Percentiles rank a stretch among this genome's conserved stretches.
Conservation (phyloP, 2,797 vertebrate species). For the Pogoniulus pusillus region DNA sequence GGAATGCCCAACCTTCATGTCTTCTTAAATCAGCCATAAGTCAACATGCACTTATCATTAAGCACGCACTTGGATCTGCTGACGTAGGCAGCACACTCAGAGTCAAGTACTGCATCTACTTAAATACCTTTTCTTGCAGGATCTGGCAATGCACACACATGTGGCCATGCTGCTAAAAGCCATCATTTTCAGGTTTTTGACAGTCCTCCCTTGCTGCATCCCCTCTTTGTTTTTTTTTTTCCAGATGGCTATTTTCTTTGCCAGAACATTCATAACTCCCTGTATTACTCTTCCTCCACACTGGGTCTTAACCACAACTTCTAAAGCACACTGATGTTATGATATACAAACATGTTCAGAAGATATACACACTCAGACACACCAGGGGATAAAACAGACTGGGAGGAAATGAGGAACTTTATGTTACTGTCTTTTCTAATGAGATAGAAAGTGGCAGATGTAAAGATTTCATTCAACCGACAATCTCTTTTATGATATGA, state of each 20-base stretch:
- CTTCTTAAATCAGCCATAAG: background rate
- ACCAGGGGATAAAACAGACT: constrained; percentile 47
- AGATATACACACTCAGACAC: constrained; percentile 31
- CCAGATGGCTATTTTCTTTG: background rate
- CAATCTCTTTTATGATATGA: constrained; percentile 69
- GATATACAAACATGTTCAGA: constrained; percentile 15
- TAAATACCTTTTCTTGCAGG: background rate
- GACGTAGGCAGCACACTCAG: background rate
- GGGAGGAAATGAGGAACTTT: constrained; percentile 44
- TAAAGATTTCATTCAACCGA: constrained; percentile 67
- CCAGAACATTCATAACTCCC: background rate
- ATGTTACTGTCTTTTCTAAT: constrained; percentile 59
- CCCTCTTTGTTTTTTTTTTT: background rate
- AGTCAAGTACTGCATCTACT: rapidly evolving
- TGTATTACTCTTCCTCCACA: background rate
- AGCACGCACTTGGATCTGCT: background rate
- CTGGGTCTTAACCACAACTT: constrained; percentile 37
- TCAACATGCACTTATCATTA: background rate
- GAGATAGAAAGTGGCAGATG: constrained; percentile 63
- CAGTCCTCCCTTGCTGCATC: background rate
- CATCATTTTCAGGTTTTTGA: background rate
- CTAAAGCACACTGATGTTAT: background rate
- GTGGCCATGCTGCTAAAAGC: rapidly evolving
- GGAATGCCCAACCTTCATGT: background rate
- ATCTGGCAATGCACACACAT: background rate